Conservation (phyloP, 2,797 vertebrate genomes). For the Macrochelys suwanniensis region DNA sequence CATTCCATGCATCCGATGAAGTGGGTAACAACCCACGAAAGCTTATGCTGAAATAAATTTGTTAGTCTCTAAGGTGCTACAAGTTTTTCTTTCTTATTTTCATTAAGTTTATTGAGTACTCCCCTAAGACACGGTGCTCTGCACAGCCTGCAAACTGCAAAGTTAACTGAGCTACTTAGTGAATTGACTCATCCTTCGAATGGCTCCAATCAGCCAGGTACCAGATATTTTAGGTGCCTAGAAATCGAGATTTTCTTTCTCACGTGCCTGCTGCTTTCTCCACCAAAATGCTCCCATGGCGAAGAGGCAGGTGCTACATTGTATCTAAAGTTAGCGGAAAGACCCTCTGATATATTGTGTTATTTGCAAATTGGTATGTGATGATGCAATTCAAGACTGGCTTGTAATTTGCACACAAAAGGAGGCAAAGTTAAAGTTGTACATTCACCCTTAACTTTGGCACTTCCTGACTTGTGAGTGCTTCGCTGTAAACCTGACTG, state of each 20-base stretch:
- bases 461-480: accelerated
- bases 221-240: not conserved
- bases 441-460: not conserved
- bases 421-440: not conserved
- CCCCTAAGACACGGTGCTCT: not conserved
- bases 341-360: not conserved
- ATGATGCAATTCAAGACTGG: not conserved
- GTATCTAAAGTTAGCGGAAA: not conserved
- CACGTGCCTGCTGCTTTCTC: not conserved
- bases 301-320: not conserved
- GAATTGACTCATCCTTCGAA: not conserved
- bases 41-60: no score
- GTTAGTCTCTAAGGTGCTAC: no score
- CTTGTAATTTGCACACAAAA: accelerated
- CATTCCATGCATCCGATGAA: no score
- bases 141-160: not conserved
- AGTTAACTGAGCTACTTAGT: not conserved
- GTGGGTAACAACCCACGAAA: no score
- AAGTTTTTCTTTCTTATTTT: no score
- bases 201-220: not conserved
- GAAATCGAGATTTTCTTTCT: not conserved
- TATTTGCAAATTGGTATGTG: not conserved
- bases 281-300: not conserved
- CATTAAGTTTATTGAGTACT: not conserved
- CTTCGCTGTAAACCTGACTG: accelerated